Percentiles rank a stretch among this genome's conserved stretches.
These are phyloP conservation scores for Xylophagus ater DNA, from an alignment of 2,888 invertebrate genomes.

Conservation along the genomic window DNA sequence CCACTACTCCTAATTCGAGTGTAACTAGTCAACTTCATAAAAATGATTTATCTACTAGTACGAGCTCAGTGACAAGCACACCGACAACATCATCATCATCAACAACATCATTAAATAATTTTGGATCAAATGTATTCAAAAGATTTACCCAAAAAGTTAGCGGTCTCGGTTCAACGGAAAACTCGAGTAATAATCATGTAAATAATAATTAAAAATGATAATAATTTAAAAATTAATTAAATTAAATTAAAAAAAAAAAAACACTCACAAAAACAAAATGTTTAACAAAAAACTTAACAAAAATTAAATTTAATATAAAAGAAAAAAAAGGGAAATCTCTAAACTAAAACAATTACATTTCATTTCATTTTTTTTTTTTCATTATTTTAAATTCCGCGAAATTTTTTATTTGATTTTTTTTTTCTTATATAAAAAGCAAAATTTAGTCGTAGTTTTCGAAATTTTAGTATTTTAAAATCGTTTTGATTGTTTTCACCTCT, in stretches of 20 bases:
- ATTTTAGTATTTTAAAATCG: too few species aligned
- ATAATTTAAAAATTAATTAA: not conserved
- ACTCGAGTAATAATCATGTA: slow-evolving; percentile 17
- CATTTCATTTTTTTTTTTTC: too few species aligned
- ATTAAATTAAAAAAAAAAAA: slow-evolving; percentile 1
- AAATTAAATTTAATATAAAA: not conserved
- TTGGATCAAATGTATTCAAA: slow-evolving; percentile 35
- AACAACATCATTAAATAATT: slow-evolving; percentile 12
- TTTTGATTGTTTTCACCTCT: too few species aligned
- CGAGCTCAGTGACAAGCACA: slow-evolving; percentile 24
- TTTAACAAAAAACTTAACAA: not conserved
- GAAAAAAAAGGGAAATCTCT: too few species aligned
- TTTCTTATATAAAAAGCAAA: too few species aligned
- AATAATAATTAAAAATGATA: slow-evolving; percentile 13
- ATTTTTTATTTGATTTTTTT: too few species aligned
- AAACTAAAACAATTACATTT: too few species aligned
- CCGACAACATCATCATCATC: slow-evolving; percentile 15
- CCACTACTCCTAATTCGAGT: slow-evolving; percentile 6
- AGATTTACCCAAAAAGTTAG: slow-evolving; percentile 36
- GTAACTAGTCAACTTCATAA: too few species aligned
- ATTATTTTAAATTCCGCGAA: too few species aligned
- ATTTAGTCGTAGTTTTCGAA: too few species aligned
- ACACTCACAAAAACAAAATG: slow-evolving; percentile 7
- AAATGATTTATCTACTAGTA: slow-evolving; percentile 21
- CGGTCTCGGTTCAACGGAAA: slow-evolving; percentile 20